phyloP scores from a whole-genome alignment of 2,797 vertebrate species.

The Gymnothorax javanicus region DNA sequence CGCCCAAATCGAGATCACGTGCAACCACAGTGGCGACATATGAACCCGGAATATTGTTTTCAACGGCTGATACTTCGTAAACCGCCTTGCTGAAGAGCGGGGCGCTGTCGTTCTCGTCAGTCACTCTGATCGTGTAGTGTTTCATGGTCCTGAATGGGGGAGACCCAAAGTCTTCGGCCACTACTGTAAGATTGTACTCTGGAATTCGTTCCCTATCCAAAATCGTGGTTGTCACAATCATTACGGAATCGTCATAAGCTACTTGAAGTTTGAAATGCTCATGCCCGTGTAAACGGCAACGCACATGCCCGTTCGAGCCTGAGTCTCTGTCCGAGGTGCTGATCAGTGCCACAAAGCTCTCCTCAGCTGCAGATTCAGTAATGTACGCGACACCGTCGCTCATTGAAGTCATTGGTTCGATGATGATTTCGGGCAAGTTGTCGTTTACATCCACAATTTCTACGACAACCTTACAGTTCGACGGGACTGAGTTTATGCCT shows the following conservation, averaged over 20 bases:
- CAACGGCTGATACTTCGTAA: conserved; percentile 74
- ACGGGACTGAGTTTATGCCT: conserved; percentile 61
- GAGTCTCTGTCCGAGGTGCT: conserved; percentile 80
- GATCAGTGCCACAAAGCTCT: conserved; percentile 79
- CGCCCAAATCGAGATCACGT: conserved; percentile 64
- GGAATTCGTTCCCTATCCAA: conserved; percentile 73
- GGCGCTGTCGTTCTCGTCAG: conserved; percentile 78
- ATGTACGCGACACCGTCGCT: conserved; percentile 74
- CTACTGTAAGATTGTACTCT: conserved; percentile 76
- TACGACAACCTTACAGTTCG: conserved; percentile 66
- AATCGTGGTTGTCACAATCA: conserved; percentile 71
- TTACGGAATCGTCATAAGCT: conserved; percentile 77
- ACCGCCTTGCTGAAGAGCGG: conserved; percentile 71
- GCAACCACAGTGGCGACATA: conserved; percentile 74
- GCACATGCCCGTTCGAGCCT: conserved; percentile 75
- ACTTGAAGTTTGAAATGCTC: conserved; percentile 77
- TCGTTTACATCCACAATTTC: conserved; percentile 76
- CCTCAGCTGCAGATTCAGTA: conserved; percentile 71
- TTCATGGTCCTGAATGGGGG: conserved; percentile 73
- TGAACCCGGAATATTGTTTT: conserved; percentile 78
- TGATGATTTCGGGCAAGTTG: conserved; percentile 71
- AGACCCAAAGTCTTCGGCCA: conserved; percentile 71
- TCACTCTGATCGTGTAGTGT: conserved; percentile 74
- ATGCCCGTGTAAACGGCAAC: conserved; percentile 72
- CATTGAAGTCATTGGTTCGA: conserved; percentile 76